These are phyloP conservation scores for Marmota monax DNA, from an alignment of 2,113 vertebrate genomes.

Conservation along the genomic window DNA sequence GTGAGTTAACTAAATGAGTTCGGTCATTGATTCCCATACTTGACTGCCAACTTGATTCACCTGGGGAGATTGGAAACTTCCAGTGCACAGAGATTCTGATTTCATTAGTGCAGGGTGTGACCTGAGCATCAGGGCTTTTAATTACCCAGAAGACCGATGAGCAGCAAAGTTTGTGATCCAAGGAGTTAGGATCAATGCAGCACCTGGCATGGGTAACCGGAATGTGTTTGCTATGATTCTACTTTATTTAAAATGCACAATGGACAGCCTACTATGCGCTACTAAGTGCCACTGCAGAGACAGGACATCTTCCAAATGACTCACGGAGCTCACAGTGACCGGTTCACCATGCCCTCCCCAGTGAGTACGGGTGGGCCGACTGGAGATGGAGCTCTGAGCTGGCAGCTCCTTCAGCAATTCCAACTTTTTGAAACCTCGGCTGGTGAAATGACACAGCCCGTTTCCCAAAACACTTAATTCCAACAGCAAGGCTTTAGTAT, in stretches of 20 bases:
- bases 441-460: background rate
- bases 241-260: background rate
- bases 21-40: background rate
- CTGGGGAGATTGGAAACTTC: background rate
- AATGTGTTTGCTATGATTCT: background rate
- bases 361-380: background rate
- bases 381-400: background rate
- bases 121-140: background rate
- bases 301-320: background rate
- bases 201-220: fast-evolving
- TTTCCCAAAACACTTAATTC: constrained; percentile 64
- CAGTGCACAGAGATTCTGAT: background rate
- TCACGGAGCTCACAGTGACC: background rate
- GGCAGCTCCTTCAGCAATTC: background rate
- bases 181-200: fast-evolving
- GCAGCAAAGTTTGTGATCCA: background rate
- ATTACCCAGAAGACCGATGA: background rate
- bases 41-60: background rate
- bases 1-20: background rate
- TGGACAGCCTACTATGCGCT: background rate
- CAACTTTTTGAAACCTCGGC: constrained; percentile 25
- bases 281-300: background rate
- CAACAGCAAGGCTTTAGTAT: constrained; percentile 58
- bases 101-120: background rate
- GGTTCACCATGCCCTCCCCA: fast-evolving